These are phyloP conservation scores for Phacellophora camtschatica DNA, from an alignment of 30 jellyfish, hydroid and myxozoan species.

Conservation along the genomic window DNA sequence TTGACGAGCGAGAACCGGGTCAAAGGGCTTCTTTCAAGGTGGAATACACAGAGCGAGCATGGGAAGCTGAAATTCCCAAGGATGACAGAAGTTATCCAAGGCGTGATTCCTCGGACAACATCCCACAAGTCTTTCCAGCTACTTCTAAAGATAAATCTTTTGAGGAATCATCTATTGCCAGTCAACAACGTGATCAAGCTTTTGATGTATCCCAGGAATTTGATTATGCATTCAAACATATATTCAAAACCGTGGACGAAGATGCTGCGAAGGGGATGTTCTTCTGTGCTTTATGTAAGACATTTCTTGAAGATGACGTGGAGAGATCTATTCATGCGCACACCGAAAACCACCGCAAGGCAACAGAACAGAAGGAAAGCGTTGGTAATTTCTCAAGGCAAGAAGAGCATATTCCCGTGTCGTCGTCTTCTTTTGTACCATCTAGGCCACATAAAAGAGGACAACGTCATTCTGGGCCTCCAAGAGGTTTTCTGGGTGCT, in stretches of 20 bases:
- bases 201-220: background rate
- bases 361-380: background rate
- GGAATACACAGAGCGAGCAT: background rate
- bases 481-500: background rate
- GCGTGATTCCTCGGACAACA: background rate
- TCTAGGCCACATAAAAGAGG: background rate
- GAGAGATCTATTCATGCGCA: slow-evolving; percentile 50
- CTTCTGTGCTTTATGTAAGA: slow-evolving; percentile 16
- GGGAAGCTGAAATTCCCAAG: slow-evolving; percentile 1
- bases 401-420: background rate
- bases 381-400: background rate
- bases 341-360: slow-evolving; percentile 22
- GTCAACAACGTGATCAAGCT: background rate
- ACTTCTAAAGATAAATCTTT: background rate
- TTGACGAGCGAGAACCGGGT: background rate
- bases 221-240: background rate
- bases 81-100: background rate
- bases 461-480: background rate
- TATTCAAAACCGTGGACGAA: background rate
- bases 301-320: background rate
- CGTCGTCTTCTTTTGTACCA: background rate
- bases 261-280: slow-evolving; percentile 14
- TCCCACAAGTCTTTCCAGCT: background rate
- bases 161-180: background rate
- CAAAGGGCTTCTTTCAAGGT: background rate